Conservation (phyloP, 2,113 vertebrate species). For the Formicarius rufipectus region DNA sequence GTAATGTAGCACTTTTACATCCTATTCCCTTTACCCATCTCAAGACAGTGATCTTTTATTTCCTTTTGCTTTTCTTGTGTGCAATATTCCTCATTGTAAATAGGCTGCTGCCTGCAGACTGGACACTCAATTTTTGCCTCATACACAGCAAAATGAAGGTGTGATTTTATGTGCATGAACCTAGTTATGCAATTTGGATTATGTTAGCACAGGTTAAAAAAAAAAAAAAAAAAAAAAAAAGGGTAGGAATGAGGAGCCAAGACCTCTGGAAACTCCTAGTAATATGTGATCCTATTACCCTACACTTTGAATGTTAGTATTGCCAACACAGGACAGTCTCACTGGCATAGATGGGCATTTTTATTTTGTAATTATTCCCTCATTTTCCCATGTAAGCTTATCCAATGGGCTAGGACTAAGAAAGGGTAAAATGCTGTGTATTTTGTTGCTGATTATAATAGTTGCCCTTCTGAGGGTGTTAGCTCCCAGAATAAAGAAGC, state of each 20-base stretch:
- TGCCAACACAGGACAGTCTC: too few species aligned
- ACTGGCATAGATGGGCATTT: neutral
- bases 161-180: neutral
- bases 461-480: neutral
- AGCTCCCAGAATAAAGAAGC: neutral
- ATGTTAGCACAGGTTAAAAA: neutral
- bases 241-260: neutral
- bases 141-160: neutral
- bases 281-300: neutral
- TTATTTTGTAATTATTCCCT: neutral
- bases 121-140: neutral
- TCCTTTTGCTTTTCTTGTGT: neutral
- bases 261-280: neutral
- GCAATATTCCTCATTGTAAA: neutral
- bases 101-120: neutral
- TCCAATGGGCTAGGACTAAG: neutral
- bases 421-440: neutral
- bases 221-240: neutral
- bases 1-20: neutral
- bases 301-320: neutral
- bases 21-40: neutral
- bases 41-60: neutral
- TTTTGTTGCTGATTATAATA: neutral
- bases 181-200: neutral
- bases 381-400: neutral